Evolutionary conservation across 2,888 invertebrate genomes (phyloP).

Genomic region (Nephrotoma appendiculata): DNA sequence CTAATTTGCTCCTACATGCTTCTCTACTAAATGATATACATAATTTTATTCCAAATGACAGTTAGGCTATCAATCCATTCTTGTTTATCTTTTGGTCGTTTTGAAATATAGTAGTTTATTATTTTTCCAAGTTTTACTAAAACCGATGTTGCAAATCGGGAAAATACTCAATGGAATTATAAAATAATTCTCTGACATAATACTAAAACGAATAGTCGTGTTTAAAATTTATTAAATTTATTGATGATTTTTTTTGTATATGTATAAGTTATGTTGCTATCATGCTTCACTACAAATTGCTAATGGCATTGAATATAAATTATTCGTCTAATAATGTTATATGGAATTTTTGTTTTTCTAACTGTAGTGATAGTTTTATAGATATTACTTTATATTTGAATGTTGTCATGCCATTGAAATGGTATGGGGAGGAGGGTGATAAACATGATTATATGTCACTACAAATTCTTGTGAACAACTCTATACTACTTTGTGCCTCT

Average conservation of each 20-base stretch:
- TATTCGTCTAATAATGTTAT: background rate
- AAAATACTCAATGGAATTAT: too few species aligned
- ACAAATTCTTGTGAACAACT: background rate
- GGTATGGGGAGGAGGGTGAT: background rate
- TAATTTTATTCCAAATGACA: too few species aligned
- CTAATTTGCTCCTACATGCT: too few species aligned
- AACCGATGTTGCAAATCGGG: too few species aligned
- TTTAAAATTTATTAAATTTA: background rate
- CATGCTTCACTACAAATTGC: background rate
- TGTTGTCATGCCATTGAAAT: background rate
- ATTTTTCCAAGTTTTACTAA: too few species aligned
- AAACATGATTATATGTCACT: background rate
- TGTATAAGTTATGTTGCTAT: background rate
- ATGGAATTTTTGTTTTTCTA: background rate
- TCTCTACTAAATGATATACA: too few species aligned
- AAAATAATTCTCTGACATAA: background rate
- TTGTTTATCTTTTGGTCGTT: too few species aligned
- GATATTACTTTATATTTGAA: background rate
- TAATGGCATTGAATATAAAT: background rate
- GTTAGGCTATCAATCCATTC: too few species aligned
- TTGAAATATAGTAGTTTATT: too few species aligned
- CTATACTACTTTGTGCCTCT: background rate
- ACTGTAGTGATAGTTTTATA: background rate
- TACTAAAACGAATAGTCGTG: background rate
- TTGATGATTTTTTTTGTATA: background rate